These are phyloP conservation scores for Lerema accius DNA, from an alignment of 1,140 invertebrate genomes.

Conservation along the genomic window DNA sequence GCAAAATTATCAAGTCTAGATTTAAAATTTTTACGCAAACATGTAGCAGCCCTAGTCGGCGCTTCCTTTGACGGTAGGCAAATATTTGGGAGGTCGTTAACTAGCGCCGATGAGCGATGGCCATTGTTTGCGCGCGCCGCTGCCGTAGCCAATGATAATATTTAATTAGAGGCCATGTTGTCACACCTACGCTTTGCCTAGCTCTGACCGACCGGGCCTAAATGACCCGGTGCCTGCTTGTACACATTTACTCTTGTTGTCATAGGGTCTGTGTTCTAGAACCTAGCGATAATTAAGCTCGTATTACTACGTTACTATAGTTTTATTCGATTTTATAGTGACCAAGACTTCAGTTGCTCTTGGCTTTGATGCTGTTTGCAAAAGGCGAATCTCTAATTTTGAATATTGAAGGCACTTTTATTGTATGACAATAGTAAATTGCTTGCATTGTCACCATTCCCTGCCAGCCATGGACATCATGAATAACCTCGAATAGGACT, in stretches of 20 bases:
- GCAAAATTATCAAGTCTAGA: no score
- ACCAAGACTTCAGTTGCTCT: no score
- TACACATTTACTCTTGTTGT: constrained; percentile 1
- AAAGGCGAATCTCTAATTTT: no score
- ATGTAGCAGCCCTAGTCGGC: constrained; percentile 47
- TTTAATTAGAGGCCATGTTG: constrained; percentile 76
- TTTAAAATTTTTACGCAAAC: no score
- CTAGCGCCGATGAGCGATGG: constrained; percentile 69
- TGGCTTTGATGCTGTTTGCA: no score
- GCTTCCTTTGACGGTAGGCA: constrained; percentile 65
- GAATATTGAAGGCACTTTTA: no score
- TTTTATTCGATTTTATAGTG: no score
- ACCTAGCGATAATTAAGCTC: constrained; percentile 2
- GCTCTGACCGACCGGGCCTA: neutral
- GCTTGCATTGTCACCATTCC: no score
- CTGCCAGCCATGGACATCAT: no score
- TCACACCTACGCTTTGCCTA: constrained; percentile 63
- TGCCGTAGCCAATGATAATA: constrained; percentile 72
- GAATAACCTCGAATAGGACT: no score
- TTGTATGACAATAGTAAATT: no score
- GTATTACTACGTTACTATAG: neutral
- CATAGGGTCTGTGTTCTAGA: neutral
- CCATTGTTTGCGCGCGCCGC: constrained; percentile 64
- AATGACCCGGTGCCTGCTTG: neutral
- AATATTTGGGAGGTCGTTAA: constrained; percentile 78